A percentile compares a stretch with the other conserved stretches of the same genome.
Conservation (phyloP, 2,888 invertebrate genomes). For the Pogonocherus hispidulus region DNA sequence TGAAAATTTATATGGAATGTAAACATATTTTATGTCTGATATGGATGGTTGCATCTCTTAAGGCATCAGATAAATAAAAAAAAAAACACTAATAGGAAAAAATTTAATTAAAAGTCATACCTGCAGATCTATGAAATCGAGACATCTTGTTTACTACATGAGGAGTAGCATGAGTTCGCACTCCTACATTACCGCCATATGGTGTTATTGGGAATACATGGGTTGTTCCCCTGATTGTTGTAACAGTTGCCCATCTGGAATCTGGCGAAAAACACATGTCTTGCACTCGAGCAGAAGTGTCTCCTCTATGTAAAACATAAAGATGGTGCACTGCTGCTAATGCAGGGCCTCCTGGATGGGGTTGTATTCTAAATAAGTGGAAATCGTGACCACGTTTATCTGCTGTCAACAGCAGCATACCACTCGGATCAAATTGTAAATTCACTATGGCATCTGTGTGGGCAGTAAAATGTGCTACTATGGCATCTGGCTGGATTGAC, state of each 20-base stretch:
- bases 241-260: conserved; percentile 96
- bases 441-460: conserved; percentile 91
- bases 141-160: conserved; percentile 95
- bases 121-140: conserved; percentile 94
- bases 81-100: too few relatives aligned
- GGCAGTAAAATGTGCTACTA: conserved; percentile 90
- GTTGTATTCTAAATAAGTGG: conserved; percentile 94
- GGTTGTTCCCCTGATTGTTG: conserved; percentile 95
- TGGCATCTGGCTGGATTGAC: conserved; percentile 75
- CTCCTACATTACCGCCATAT: conserved; percentile 92
- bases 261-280: conserved; percentile 94
- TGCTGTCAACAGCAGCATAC: conserved; percentile 90
- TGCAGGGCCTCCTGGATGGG: conserved; percentile 86
- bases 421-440: conserved; percentile 91
- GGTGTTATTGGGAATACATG: conserved; percentile 98
- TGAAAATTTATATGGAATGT: too few relatives aligned
- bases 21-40: too few relatives aligned
- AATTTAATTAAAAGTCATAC: conserved; percentile 33
- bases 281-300: conserved; percentile 95
- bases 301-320: conserved; percentile 94
- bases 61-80: too few relatives aligned
- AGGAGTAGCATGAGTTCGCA: conserved; percentile 94
- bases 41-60: too few relatives aligned
- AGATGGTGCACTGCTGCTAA: conserved; percentile 94
- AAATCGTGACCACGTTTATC: conserved; percentile 96